Conservation (phyloP, 2,113 vertebrate genomes). For the Forbesichthys agassizii region DNA sequence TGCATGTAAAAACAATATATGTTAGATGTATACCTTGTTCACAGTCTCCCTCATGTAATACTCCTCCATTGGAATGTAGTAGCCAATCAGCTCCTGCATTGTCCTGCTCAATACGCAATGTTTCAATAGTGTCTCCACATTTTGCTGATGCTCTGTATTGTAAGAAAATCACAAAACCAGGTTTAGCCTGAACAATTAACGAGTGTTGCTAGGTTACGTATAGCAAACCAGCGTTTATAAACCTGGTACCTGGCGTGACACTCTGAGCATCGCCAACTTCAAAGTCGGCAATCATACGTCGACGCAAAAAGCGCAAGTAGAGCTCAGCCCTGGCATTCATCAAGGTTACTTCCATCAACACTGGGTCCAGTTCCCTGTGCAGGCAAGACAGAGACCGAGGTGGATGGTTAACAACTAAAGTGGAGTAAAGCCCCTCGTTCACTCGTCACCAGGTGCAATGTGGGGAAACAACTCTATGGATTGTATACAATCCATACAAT, state of each 20-base stretch:
- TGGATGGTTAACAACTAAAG: neutral
- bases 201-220: neutral
- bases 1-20: neutral
- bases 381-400: conserved; percentile 9
- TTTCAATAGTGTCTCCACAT: conserved; percentile 90
- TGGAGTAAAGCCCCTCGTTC: too few species aligned
- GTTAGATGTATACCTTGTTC: conserved; percentile 83
- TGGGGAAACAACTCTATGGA: too few species aligned
- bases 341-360: conserved; percentile 92
- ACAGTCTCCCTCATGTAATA: conserved; percentile 98
- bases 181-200: neutral
- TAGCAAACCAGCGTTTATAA: neutral
- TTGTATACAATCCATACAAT: too few species aligned
- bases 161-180: neutral
- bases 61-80: conserved; percentile 97
- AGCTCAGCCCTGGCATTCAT: conserved; percentile 96
- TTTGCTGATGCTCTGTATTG: conserved; percentile 87
- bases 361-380: conserved; percentile 89
- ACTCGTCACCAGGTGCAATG: too few species aligned
- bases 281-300: conserved; percentile 88
- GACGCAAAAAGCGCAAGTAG: conserved; percentile 92
- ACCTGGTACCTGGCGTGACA: conserved; percentile 84
- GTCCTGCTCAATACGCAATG: conserved; percentile 89
- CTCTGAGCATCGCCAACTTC: conserved; percentile 92
- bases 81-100: conserved; percentile 97